phyloP scores from a whole-genome alignment of 2,113 vertebrate genomes.

The Semicossyphus pulcher region DNA sequence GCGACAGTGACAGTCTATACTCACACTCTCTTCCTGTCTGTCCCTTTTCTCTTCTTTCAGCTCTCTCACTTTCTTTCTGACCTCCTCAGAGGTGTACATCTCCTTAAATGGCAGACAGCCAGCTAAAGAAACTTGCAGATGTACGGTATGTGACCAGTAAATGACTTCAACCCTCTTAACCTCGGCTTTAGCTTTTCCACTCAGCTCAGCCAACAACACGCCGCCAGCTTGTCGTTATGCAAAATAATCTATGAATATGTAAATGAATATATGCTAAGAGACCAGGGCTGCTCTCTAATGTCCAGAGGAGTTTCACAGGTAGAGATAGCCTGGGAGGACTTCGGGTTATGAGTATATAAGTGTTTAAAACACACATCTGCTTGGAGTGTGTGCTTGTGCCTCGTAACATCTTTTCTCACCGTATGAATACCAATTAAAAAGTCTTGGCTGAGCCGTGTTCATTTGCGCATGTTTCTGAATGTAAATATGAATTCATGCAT shows the following conservation, averaged over 20 bases:
- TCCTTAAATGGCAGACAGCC: slow-evolving; percentile 19
- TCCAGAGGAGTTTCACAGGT: slow-evolving; percentile 38
- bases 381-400: not conserved
- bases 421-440: slow-evolving; percentile 38
- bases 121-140: slow-evolving; percentile 3
- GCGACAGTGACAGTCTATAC: slow-evolving; percentile 1
- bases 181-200: slow-evolving; percentile 39
- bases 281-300: slow-evolving; percentile 20
- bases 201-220: slow-evolving; percentile 35
- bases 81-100: slow-evolving; percentile 25
- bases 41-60: not conserved
- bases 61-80: slow-evolving; percentile 1
- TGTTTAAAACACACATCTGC: slow-evolving; percentile 22
- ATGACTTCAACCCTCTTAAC: slow-evolving; percentile 53
- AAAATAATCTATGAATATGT: slow-evolving; percentile 64
- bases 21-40: slow-evolving; percentile 12
- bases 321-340: slow-evolving; percentile 19
- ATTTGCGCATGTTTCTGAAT: slow-evolving; percentile 17
- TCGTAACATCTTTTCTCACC: slow-evolving; percentile 8
- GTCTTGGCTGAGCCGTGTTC: slow-evolving; percentile 27
- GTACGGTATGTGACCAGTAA: slow-evolving; percentile 16
- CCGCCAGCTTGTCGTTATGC: slow-evolving; percentile 44
- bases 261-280: slow-evolving; percentile 51
- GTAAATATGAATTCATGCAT: not conserved
- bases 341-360: not conserved